Evolutionary conservation across 1,140 invertebrate species (phyloP).

Genomic region (Tetramorium simillimum): DNA sequence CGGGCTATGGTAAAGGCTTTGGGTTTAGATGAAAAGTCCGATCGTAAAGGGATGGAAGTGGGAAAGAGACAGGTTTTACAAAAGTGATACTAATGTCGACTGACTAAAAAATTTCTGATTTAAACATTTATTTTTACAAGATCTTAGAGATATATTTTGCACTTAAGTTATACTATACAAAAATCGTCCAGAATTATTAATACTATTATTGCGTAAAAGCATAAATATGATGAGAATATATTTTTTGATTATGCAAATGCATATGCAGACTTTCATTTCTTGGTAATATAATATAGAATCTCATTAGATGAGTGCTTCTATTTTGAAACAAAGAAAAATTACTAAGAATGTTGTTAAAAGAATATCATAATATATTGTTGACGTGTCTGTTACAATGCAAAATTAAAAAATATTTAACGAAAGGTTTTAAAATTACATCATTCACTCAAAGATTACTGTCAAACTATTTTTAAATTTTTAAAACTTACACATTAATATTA

Average conservation of each 20-base stretch:
- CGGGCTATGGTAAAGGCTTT: no score
- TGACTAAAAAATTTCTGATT: no score
- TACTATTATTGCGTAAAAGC: slow-evolving; percentile 35
- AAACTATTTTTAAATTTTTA: slow-evolving; percentile 25
- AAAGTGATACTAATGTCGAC: no score
- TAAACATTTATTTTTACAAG: no score
- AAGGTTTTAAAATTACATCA: slow-evolving; percentile 16
- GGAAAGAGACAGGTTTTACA: no score
- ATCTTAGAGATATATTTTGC: slow-evolving; percentile 44
- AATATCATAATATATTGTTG: slow-evolving; percentile 39
- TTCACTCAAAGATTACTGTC: not conserved
- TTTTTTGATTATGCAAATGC: slow-evolving; percentile 44
- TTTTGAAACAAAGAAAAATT: slow-evolving; percentile 20
- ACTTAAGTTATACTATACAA: slow-evolving; percentile 65
- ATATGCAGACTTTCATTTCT: slow-evolving; percentile 28
- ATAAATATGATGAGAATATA: slow-evolving; percentile 55
- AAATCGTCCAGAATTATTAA: slow-evolving; percentile 32
- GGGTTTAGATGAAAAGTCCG: no score
- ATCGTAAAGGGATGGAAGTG: no score
- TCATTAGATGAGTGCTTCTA: slow-evolving; percentile 30
- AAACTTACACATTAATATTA: not conserved
- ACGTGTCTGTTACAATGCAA: not conserved
- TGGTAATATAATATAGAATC: slow-evolving; percentile 19
- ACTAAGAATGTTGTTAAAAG: slow-evolving; percentile 40
- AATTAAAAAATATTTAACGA: slow-evolving; percentile 8